Evolutionary conservation across 2,888 invertebrate genomes (phyloP), one percentile per base, ranked within the genome.

Genomic region (Drosophila mayaguana): DNA sequence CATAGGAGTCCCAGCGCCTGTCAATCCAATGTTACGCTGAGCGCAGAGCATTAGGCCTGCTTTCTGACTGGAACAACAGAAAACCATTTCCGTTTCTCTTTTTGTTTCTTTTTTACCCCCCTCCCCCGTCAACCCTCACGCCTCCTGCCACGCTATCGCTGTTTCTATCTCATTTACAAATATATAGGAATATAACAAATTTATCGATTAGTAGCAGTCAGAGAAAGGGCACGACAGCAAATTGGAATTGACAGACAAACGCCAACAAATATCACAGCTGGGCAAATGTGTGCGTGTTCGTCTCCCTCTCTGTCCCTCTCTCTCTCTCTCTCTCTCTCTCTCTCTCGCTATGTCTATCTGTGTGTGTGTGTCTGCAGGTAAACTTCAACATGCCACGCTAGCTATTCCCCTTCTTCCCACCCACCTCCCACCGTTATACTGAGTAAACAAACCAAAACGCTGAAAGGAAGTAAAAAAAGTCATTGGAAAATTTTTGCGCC

Each of bases 231-330:
- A 69, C 36, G 70, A 67, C 64, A 70, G 67, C 81, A 83, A 83
- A 88, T 88, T 88, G 75, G 83, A 86, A 83, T 66, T 88, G 83
- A 83, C 83, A 83, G 83, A 85, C 83, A 88, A 85, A 72, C 86
- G 88, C 64, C 75, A 73, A 83, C 83, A 75, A 80, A 75, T 86
- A 78, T 83, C 83, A 84, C 75, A 78, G 61, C 69, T 70, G 60
- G 56, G n/a, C 28, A 36, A 50, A 48, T 40, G 53, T 71, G 18
- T 43, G 48, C 56, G 48, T 40, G 50, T 59, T 25, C 38, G 9
- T 11, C 32, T 32, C 11, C 11, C 11, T 32, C 32, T 32, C 11
- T 32, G 0, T 11, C 32, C 11, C 32, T 32, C 32, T 11, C 32
- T 3, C 32, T 32, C 32, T 32, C 32, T 32, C 28, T 28, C 28